Base-by-base conservation (phyloP, 2,888 invertebrate genomes). In the Liodrosophila aerea region DNA sequence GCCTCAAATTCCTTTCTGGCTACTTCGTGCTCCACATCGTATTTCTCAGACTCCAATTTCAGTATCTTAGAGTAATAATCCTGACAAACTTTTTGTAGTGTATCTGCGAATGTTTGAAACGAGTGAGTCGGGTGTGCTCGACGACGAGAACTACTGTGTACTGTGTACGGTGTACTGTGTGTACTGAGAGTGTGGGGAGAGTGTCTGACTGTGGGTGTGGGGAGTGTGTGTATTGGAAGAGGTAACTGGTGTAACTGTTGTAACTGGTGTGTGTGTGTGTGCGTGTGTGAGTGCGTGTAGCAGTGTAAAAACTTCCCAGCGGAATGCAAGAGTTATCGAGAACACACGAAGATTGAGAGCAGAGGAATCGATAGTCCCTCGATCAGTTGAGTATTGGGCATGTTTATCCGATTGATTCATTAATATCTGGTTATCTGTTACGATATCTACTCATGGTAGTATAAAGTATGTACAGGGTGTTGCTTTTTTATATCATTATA, bases 11-110 rank as follows among this genome's bases (percentile, higher is more conserved):
- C 96, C 94, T 96, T 98, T 92, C 94, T 95, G 92, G 96, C 94
- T 92, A 98, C 97, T 92, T 96, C 96, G 92, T 95, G 94, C 93
- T 99, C 99, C 93, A 97, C 94, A 93, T 99, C 99, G 93, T 97
- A 98, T 93, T 98, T 98, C 92, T 95, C 83, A 85, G 88, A 87
- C 88, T 90, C 90, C 89, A 90, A 88, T 82, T 85, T 86, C 61
- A 82, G 82, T 73, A 89, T 88, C 75, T 88, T 89, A 76, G 69
- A 82, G 85, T 90, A 76, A 87, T 88, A 90, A 76, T 87, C 86
- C 73, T 87, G 87, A 76, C 86, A 80, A 83, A 86, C 76, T 86
- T 88, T 85, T 68, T 83, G 88, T 80, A 89, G 74, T 70, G 87
- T 80, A 82, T 87, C 90, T 90, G 87, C 62, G 76, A 74, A 67